Base-by-base conservation (phyloP, 2,888 invertebrate species). In the Amiota mariae region DNA sequence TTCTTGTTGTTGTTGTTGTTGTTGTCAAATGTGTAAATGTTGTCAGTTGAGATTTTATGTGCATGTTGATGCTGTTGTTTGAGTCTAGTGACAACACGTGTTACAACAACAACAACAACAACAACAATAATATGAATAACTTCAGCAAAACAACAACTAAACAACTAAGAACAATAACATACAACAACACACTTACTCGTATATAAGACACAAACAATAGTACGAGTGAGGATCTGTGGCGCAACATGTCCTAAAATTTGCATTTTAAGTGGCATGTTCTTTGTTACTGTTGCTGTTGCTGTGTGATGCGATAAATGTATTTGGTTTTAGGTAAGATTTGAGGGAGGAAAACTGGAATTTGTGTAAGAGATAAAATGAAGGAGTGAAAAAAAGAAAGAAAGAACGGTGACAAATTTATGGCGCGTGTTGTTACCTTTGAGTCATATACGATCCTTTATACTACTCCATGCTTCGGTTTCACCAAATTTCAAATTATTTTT, bases 401-500 rank as follows among this genome's bases (percentile, higher is more conserved):
- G 15, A 81, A 83, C 83, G 83, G 85, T 83, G 82, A 83, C 82
- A 83, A 83, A 83, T 83, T 83, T 83, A 83, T 83, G 83, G 84
- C 85, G 82, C 84, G 82, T 85, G 82, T 85, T 83, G 84, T n/a
- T n/a, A n/a, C 79, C 75, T 81, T 79, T 81, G 84, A 79, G 74
- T 78, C 80, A 74, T n/a, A 73, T 74, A 49, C 20, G 18, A 8
- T 18, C 47, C 63, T n/a, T 20, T 61, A 20, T 51, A 36, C 20
- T 51, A 36, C 20, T 59, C 56, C 72, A 59, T 56, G 68, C 18
- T 47, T 4, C 66, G 47, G 18, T 1, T 54, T 46, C 46, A 18
- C 36, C 68, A n/a, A 61, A 66, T 51, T 49, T 51, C 63, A 59
- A 46, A 68, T 72, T 61, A 73, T 71, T 71, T 76, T n/a, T n/a